These are phyloP conservation scores for Plumapathes pennacea DNA, from an alignment of 92 coral and sea anemone species.

Conservation along the genomic window DNA sequence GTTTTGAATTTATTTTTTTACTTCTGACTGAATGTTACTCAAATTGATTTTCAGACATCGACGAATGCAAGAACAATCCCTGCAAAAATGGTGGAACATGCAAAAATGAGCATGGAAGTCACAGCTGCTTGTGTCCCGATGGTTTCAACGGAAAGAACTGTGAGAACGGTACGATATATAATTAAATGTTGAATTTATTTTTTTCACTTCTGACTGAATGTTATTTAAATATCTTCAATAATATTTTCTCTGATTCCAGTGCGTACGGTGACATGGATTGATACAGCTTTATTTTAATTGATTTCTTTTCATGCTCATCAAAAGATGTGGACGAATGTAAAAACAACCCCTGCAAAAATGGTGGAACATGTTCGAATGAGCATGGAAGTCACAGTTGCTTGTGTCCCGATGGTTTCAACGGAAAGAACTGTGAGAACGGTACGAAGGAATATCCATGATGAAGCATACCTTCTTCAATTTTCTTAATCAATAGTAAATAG, in stretches of 20 bases:
- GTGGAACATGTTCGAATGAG: constrained; percentile 32
- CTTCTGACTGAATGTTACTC: too few relatives aligned
- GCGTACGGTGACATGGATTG: too few relatives aligned
- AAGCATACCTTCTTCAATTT: neutral
- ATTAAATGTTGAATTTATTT: too few relatives aligned
- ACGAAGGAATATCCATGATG: neutral
- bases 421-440: constrained; percentile 54
- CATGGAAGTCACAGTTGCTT: constrained; percentile 35
- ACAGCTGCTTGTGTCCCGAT: constrained; percentile 14
- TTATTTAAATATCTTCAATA: too few relatives aligned
- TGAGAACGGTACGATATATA: neutral
- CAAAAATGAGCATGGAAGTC: constrained; percentile 17
- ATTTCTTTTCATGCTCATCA: neutral
- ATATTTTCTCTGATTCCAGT: too few relatives aligned
- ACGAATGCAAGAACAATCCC: constrained; percentile 32
- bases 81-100: constrained; percentile 34
- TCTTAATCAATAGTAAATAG: too few relatives aligned
- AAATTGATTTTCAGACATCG: constrained; percentile 13
- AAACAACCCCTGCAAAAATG: constrained; percentile 42
- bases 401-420: constrained; percentile 46
- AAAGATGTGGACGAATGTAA: constrained; percentile 45
- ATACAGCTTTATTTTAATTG: too few relatives aligned
- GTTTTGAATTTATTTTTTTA: neutral
- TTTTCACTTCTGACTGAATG: too few relatives aligned
- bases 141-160: constrained; percentile 21